phyloP scores from a whole-genome alignment of 1,140 invertebrate genomes.

The Dendrolimus kikuchii region DNA sequence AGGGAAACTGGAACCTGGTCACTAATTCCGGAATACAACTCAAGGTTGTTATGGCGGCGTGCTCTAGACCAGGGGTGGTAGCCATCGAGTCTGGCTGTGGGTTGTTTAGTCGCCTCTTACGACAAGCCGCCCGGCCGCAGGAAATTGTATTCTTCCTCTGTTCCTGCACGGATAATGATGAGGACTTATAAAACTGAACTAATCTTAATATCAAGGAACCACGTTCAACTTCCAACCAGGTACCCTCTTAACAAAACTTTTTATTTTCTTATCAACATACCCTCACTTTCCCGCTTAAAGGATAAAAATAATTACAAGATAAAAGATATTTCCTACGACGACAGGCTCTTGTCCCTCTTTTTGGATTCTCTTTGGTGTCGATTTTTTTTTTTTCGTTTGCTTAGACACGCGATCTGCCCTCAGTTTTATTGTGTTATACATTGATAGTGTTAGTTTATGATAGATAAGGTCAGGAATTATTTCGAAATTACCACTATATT shows the following conservation, averaged over 20 bases:
- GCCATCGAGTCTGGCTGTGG: too few species aligned
- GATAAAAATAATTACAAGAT: constrained; percentile 72
- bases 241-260: constrained; percentile 24
- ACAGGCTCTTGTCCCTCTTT: constrained; percentile 28
- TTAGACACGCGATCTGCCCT: constrained; percentile 53
- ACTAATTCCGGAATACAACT: too few species aligned
- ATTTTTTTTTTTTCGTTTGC: constrained; percentile 30
- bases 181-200: too few species aligned
- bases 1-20: too few species aligned
- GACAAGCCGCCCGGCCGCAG: too few species aligned
- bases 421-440: constrained; percentile 47
- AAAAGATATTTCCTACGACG: constrained; percentile 63
- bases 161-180: too few species aligned
- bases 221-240: constrained; percentile 9
- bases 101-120: too few species aligned
- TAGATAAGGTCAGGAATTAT: constrained; percentile 1
- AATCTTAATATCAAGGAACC: too few species aligned
- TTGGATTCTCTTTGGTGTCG: constrained; percentile 31
- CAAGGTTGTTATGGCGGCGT: too few species aligned
- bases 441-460: constrained; percentile 22
- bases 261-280: constrained; percentile 29
- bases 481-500: too few species aligned
- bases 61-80: too few species aligned
- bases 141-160: too few species aligned
- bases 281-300: constrained; percentile 57